Evolutionary conservation across 1,140 invertebrate species (phyloP).

Genomic region (Cydia splendana): DNA sequence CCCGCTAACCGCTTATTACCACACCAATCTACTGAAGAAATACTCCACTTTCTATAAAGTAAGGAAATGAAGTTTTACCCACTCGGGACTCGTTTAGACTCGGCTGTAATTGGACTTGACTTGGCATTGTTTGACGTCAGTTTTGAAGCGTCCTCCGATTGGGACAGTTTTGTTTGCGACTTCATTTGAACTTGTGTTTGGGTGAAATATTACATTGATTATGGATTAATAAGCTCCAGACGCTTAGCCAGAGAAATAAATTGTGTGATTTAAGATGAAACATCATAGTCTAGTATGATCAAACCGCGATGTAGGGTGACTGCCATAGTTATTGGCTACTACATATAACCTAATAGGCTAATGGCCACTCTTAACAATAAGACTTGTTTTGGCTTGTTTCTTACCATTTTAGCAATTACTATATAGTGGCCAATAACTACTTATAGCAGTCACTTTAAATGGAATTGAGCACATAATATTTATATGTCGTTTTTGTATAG

Average conservation of each 20-base stretch:
- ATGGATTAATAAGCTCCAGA: not conserved
- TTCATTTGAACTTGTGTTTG: conserved; percentile 36
- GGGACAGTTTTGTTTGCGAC: conserved; percentile 41
- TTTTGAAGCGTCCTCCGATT: conserved; percentile 37
- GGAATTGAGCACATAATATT: too few relatives aligned
- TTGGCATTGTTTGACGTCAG: conserved; percentile 63
- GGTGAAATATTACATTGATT: conserved; percentile 18
- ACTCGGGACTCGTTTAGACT: conserved; percentile 63
- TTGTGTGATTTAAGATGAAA: not conserved
- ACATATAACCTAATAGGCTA: too few relatives aligned
- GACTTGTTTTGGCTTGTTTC: too few relatives aligned
- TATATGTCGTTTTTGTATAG: too few relatives aligned
- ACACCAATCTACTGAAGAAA: conserved; percentile 50
- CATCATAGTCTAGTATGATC: not conserved
- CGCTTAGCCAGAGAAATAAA: not conserved
- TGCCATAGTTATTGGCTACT: too few relatives aligned
- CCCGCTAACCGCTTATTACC: conserved; percentile 28
- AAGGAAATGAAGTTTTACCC: conserved; percentile 69
- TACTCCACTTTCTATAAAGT: conserved; percentile 67
- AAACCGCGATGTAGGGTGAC: too few relatives aligned
- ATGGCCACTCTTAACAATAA: too few relatives aligned
- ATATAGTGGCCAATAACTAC: too few relatives aligned
- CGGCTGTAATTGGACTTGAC: conserved; percentile 63
- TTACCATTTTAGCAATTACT: too few relatives aligned
- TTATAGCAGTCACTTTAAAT: too few relatives aligned